Conservation (phyloP, 2,113 vertebrate species). For the Lophotis ruficrista region DNA sequence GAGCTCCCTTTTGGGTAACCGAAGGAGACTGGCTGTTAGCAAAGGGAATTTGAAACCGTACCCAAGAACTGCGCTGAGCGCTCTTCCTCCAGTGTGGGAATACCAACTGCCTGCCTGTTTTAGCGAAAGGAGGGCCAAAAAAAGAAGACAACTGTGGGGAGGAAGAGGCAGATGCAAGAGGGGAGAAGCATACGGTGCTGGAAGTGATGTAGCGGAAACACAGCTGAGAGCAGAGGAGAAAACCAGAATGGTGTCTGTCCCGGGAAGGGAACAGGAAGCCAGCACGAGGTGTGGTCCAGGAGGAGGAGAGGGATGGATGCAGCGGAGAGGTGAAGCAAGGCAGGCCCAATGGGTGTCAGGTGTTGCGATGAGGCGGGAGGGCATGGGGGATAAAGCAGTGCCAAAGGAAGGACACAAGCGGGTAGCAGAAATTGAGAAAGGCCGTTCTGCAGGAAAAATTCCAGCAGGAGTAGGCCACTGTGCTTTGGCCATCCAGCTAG, state of each 20-base stretch:
- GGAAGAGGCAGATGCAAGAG: background rate
- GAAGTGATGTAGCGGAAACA: background rate
- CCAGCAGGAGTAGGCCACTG: background rate
- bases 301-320: background rate
- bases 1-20: conserved; percentile 18
- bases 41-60: background rate
- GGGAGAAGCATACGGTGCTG: background rate
- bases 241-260: accelerated
- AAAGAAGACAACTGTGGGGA: background rate
- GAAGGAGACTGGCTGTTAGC: conserved; percentile 5
- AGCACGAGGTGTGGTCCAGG: background rate
- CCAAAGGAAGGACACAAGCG: background rate
- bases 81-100: background rate
- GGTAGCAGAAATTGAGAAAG: background rate
- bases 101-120: background rate
- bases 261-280: background rate
- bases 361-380: background rate
- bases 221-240: background rate
- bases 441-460: background rate
- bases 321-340: background rate
- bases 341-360: background rate
- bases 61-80: accelerated
- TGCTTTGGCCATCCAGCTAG: background rate
- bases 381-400: background rate
- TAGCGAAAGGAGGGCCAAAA: background rate